Percentiles rank a stretch among this genome's conserved stretches.
These are phyloP conservation scores for Andricus grossulariae DNA, from an alignment of 1,140 invertebrate species.

Conservation along the genomic window DNA sequence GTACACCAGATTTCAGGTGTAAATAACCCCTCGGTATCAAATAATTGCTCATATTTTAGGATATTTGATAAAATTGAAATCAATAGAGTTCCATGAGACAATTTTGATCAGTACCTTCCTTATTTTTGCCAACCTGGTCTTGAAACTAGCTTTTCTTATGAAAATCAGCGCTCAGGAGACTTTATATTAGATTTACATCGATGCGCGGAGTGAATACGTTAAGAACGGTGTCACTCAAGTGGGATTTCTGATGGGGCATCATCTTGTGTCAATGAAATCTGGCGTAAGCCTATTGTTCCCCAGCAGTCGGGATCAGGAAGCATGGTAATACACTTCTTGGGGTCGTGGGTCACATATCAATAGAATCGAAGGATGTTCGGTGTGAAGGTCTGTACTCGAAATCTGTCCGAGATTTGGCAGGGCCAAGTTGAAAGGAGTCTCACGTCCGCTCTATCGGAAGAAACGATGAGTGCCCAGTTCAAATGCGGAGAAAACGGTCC, in stretches of 20 bases:
- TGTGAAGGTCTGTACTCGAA: conserved; percentile 9
- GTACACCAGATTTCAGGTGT: too few relatives aligned
- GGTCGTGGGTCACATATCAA: conserved; percentile 29
- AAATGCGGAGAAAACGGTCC: conserved; percentile 22
- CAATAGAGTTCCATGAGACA: too few relatives aligned
- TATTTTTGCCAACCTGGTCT: not conserved
- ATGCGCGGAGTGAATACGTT: not conserved
- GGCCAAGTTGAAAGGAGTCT: conserved; percentile 28
- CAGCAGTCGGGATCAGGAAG: not conserved
- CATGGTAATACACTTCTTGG: conserved; percentile 24
- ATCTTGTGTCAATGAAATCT: not conserved
- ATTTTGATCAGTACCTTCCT: not conserved
- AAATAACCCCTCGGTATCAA: too few relatives aligned
- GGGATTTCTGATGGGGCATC: conserved; percentile 4
- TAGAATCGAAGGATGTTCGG: conserved; percentile 5
- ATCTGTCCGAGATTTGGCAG: conserved; percentile 19
- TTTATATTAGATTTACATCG: not conserved
- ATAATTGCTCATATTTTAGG: too few relatives aligned
- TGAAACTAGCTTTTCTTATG: not conserved
- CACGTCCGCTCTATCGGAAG: conserved; percentile 23
- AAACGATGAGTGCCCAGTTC: conserved; percentile 20
- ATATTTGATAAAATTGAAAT: too few relatives aligned
- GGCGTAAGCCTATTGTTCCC: conserved; percentile 12
- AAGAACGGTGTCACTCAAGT: not conserved
- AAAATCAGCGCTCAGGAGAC: not conserved